A percentile compares a stretch with the other conserved stretches of the same genome.
These are phyloP conservation scores for Plemyria rubiginata DNA, from an alignment of 2,888 invertebrate genomes.

Conservation along the genomic window DNA sequence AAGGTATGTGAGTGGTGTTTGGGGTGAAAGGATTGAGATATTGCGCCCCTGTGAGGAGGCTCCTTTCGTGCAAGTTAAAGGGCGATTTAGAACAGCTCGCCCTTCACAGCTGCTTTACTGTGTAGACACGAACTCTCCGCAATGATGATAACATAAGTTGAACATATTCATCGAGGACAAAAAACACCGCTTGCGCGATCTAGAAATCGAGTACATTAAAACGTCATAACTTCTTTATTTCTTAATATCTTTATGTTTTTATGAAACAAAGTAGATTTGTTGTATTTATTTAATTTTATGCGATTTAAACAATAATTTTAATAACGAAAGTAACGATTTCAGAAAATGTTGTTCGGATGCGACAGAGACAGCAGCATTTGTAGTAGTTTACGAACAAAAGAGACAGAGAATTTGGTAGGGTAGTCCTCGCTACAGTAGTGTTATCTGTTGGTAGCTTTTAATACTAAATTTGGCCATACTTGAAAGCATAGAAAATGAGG, in stretches of 20 bases:
- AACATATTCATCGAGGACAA: not conserved
- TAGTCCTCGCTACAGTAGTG: not conserved
- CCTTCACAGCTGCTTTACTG: slow-evolving; percentile 22
- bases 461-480: not conserved
- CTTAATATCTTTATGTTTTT: not conserved
- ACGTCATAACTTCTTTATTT: not conserved
- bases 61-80: slow-evolving; percentile 1
- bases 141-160: not conserved
- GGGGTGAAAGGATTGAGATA: not conserved
- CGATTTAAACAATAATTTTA: not conserved
- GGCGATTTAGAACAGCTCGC: slow-evolving; percentile 21
- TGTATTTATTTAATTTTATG: not conserved
- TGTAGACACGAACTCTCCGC: slow-evolving; percentile 26
- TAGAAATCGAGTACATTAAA: not conserved
- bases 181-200: slow-evolving; percentile 21
- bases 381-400: not conserved
- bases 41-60: not conserved
- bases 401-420: not conserved
- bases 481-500: not conserved
- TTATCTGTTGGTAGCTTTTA: slow-evolving; percentile 9
- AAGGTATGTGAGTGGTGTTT: not conserved
- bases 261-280: not conserved
- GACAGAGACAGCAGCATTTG: slow-evolving; percentile 5
- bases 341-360: not conserved
- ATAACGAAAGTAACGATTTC: not conserved